Base-by-base conservation (phyloP, 2,888 invertebrate species). In the Anorthoa munda region DNA sequence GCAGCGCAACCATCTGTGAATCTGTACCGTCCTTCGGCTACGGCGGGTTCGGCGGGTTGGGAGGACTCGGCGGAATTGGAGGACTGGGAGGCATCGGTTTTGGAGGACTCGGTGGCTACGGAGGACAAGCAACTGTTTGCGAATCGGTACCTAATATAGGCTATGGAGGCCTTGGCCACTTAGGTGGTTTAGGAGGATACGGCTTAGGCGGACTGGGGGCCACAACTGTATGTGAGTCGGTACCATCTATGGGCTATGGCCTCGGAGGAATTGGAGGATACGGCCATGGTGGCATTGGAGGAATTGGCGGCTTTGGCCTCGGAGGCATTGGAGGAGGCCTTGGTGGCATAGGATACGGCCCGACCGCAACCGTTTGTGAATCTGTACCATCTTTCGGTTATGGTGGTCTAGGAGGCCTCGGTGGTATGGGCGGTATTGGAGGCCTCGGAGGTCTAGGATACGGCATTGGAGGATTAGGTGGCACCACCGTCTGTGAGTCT, bases 291-390 rank as follows among this genome's bases (percentile, higher is more conserved):
- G 75, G 75, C 13, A 0, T 73, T 0, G 76, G 73, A 7, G 18
- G 46, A 26, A n/a, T 68, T 7, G 68, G 68, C 7, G 55, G 72
- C 5, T 18, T 74, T 0, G 82, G 78, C 13, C 18, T 83, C 18
- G 84, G 81, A 12, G 83, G 83, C 2, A 68, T 81, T 0, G 83
- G 82, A 0, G 80, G 82, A 9, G 79, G 83, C 5, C 60, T 81
- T 0, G 77, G 79, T 15, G 83, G 81, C 0, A 23, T 77, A 4
- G 67, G 69, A 4, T 61, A 68, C 2, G 76, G 0, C 31, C 72
- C 15, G 70, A 66, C 2, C 5, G 50, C 73, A 0, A 78, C 85
- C 1, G 50, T 84, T 5, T 85, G 80, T 13, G 84, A 84, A 26
- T 61, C 74, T 1, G 9, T 80, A 2, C 84, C 87, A 4, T 67